Base-by-base conservation (phyloP, 2,113 vertebrate genomes). In the Delphinus delphis region DNA sequence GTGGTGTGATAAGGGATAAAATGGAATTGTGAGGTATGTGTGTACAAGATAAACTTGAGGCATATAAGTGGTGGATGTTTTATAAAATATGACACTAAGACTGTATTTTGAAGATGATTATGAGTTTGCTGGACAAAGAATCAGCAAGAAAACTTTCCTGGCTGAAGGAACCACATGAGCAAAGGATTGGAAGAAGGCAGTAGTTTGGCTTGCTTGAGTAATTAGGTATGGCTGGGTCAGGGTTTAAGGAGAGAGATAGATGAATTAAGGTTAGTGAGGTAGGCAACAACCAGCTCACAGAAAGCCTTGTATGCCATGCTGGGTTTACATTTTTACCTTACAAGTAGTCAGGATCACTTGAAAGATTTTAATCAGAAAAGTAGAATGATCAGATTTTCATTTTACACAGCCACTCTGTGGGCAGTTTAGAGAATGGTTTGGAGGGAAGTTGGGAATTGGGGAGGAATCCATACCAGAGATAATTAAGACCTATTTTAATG, bases 361-460 rank as follows among this genome's bases (percentile, higher is more conserved):
- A 70, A 58, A 85, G 26, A 63, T 84, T 93, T 79, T 82, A 55
- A 73, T 60, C 81, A 84, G 92, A 85, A 67, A 90, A 81, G 28
- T 11, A 18, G 63, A 79, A 31, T 73, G 62, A 47, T 79, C 44
- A 58, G 41, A 26, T 62, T 84, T 95, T 95, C 26, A 82, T 83
- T 38, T 87, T 58, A 62, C 28, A 10, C 36, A 73, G 41, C 83
- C 65, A 74, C 50, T 53, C 47, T 58, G 58, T 20, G 70, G 81
- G 60, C 70, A 50, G 7, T 63, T 36, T 31, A 62, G 63, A 74
- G 73, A 62, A 36, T 44, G 36, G n/a, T 82, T 50, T 50, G 36
- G 65, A 81, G 58, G 87, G 92, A 62, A 79, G 50, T 20, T 67
- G 70, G 36, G 25, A 74, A 38, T 70, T 41, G 53, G 67, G 53